Base-by-base conservation (phyloP, 2,113 vertebrate species). In the Hirundichthys speculiger region DNA sequence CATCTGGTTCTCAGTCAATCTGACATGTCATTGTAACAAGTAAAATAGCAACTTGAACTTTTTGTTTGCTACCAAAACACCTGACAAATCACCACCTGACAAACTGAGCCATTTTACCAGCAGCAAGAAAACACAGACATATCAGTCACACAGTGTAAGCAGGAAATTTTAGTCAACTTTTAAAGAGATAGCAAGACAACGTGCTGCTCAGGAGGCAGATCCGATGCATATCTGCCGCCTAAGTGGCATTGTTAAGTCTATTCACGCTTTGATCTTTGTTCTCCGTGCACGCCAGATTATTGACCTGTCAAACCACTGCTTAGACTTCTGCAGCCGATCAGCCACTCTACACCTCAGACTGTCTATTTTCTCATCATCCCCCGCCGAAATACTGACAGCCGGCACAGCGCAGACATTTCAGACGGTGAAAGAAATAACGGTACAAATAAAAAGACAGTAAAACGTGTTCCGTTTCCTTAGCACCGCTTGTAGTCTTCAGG, bases 401-500 rank as follows among this genome's bases (percentile, higher is more conserved):
- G 5, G 13, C 10, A 13, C 16, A 15, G 38, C 13, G 27, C 2
- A 34, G 45, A 77, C 22, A 43, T 64, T 39, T 61, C 40, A 45
- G 73, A 74, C 59, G 61, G 56, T 62, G 42, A 40, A 57, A 63
- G n/a, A 58, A 53, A 34, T 34, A 9, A 34, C 30, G 11, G 30
- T 34, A 7, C 30, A 34, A 34, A 34, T 34, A 34, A 34, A 34
- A 34, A 9, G 30, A 34, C 30, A 34, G 30, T 34, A 34, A 34
- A 51, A 42, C 20, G 27, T 61, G 42, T 52, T 54, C 64, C 34
- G 50, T 64, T 81, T 64, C 27, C 48, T 60, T 43, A 64, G 63
- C 66, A 79, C 46, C 12, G 5, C 27, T 51, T 75, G 66, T 58
- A 67, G 50, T 74, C 62, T 54, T 56, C 55, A 50, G 51, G 63